Evolutionary conservation across 2,888 invertebrate genomes (phyloP).

Genomic region (Camponotus fellah): DNA sequence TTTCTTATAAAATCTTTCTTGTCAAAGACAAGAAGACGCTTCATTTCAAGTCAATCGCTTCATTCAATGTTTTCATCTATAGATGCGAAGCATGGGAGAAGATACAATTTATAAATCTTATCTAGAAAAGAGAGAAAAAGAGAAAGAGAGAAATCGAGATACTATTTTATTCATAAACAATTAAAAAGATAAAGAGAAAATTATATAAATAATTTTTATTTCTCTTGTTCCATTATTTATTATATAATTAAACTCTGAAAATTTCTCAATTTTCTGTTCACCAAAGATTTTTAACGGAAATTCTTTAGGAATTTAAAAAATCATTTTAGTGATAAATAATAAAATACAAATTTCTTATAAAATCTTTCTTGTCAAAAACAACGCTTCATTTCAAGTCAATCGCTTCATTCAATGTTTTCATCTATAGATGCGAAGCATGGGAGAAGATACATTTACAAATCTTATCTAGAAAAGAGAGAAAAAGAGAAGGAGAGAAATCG

Average conservation of each 20-base stretch:
- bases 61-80: background rate
- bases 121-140: background rate
- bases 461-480: background rate
- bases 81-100: background rate
- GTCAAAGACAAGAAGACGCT: background rate
- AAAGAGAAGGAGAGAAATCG: background rate
- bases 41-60: slow-evolving; percentile 45
- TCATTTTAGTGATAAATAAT: background rate
- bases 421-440: background rate
- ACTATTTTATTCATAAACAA: slow-evolving; percentile 1
- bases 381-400: slow-evolving; percentile 40
- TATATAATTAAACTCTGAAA: background rate
- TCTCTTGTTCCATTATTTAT: background rate
- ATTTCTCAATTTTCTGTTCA: background rate
- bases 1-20: background rate
- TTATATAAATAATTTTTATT: background rate
- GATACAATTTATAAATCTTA: background rate
- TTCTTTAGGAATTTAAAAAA: background rate
- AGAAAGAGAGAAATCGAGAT: background rate
- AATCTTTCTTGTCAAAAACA: background rate
- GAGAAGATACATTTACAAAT: background rate
- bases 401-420: background rate
- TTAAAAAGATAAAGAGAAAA: background rate
- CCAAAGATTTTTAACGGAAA: background rate
- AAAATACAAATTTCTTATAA: background rate